phyloP scores from a whole-genome alignment of 2,888 invertebrate species.

The Leptinotarsa tumamoca region DNA sequence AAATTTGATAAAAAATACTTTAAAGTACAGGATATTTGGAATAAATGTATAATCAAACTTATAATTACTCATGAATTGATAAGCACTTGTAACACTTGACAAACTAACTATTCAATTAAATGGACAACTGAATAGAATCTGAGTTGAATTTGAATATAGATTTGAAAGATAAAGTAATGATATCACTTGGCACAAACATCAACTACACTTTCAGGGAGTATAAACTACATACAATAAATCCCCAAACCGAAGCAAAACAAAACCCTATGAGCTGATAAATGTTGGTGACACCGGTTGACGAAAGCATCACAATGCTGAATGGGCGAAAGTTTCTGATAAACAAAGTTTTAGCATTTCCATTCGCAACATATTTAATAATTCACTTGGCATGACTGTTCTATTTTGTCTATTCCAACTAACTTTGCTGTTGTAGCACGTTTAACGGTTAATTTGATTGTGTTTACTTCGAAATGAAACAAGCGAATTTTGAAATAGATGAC shows the following conservation, averaged over 20 bases:
- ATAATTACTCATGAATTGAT: too few species aligned
- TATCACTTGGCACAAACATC: too few species aligned
- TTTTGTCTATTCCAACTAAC: constrained; percentile 9
- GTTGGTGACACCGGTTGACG: background rate
- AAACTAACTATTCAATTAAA: too few species aligned
- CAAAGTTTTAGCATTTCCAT: constrained; percentile 20
- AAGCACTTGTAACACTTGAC: too few species aligned
- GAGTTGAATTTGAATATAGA: too few species aligned
- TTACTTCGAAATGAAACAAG: constrained; percentile 8
- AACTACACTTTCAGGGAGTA: too few species aligned
- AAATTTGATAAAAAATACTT: too few species aligned
- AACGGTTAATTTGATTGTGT: constrained; percentile 19
- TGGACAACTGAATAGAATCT: too few species aligned
- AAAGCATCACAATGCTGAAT: constrained; percentile 6
- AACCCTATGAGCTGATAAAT: background rate
- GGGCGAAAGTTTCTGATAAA: constrained; percentile 7
- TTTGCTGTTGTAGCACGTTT: constrained; percentile 15
- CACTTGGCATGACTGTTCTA: background rate
- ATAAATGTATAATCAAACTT: too few species aligned
- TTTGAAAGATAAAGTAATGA: too few species aligned
- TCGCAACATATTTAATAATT: constrained; percentile 8
- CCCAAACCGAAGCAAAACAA: background rate
- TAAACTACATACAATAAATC: background rate
- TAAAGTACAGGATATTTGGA: too few species aligned
- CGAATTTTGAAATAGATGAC: constrained; percentile 6